Base-by-base conservation (phyloP, 30 jellyfish, hydroid and myxozoan genomes). In the Mastigias papua region DNA sequence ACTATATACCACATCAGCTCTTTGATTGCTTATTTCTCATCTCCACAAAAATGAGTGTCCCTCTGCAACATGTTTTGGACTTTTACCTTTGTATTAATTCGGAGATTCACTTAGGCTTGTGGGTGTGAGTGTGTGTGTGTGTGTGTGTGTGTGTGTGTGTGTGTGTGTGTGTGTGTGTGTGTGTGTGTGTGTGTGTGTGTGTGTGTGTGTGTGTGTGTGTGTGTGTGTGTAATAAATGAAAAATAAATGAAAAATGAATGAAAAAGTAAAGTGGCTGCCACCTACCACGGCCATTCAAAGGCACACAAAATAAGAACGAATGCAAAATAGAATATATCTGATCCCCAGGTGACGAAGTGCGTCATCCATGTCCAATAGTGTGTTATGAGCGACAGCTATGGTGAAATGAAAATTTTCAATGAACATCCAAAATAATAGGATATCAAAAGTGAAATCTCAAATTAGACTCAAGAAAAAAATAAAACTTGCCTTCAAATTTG, bases 271-370 rank as follows among this genome's bases (percentile, higher is more conserved):
- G 34, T 10, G 16, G n/a, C 2, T 2, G 7, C 7, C 0, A 60
- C 97, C 51, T 89, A 94, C 98, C 98, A 94, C 13, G 98, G 98
- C 98, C 98, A 94, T 48, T 73, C 71, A 58, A 94, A 78, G 23
- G 89, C 98, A 76, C 97, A 89, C 42, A 94, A 60, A n/a, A 94
- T 79, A 67, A 94, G 86, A 81, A 94, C 67, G 66, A 94, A 80
- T 27, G 84, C 49, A 23, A 94, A 57, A 69, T 94, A 94, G 90
- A 85, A 83, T 15, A 89, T 6, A 23, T 90, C 86, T 17, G 98
- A 83, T 32, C 97, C 97, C 97, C 97, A 94, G 21, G 94, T 79
- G 73, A 94, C 95, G 48, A 88, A 89, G 72, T 94, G 98, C 31
- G 96, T 76, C 88, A 94, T 54, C 97, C 98, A 84, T 2, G 98